Conservation (phyloP, 2,888 invertebrate genomes). For the Agapetus fuscipes region DNA sequence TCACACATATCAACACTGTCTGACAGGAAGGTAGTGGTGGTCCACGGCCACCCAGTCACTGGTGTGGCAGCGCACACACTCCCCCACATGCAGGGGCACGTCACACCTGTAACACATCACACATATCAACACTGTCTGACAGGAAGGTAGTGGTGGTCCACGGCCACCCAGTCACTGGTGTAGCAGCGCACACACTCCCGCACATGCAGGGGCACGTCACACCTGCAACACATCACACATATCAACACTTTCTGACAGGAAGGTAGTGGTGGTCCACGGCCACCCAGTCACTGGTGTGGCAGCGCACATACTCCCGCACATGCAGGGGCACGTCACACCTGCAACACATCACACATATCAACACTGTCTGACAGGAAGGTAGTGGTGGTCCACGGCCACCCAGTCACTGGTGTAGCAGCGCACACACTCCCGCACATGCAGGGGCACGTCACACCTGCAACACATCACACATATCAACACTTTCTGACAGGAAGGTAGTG, state of each 20-base stretch:
- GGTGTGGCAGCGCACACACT: conserved; percentile 81
- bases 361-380: too few species aligned
- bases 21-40: conserved; percentile 71
- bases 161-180: conserved; percentile 79
- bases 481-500: too few species aligned
- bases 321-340: conserved; percentile 74
- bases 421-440: conserved; percentile 81
- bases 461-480: too few species aligned
- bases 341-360: too few species aligned
- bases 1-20: too few species aligned
- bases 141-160: conserved; percentile 74
- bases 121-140: too few species aligned
- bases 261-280: conserved; percentile 73
- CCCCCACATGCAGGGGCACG: conserved; percentile 74
- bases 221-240: too few species aligned
- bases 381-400: conserved; percentile 74
- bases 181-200: conserved; percentile 81
- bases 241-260: too few species aligned
- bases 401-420: conserved; percentile 82
- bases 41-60: conserved; percentile 80
- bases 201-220: conserved; percentile 72
- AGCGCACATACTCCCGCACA: conserved; percentile 76
- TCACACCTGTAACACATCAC: conserved; percentile 57
- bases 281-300: conserved; percentile 83
- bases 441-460: conserved; percentile 62